Percentiles rank a stretch among this genome's conserved stretches.
These are phyloP conservation scores for Selene dorsalis DNA, from an alignment of 2,797 vertebrate species.

Conservation along the genomic window DNA sequence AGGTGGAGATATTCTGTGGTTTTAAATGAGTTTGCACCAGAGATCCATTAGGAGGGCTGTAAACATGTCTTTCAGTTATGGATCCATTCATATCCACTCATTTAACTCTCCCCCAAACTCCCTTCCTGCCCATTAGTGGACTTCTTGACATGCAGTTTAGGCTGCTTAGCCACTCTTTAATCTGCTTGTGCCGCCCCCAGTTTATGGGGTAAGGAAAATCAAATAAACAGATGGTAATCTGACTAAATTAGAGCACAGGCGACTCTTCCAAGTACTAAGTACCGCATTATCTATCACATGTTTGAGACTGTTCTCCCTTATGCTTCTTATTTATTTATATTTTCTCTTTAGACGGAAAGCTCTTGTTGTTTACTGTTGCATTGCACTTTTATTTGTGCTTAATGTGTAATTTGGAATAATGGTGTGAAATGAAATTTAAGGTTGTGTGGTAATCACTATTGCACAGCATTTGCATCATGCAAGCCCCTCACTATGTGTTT, in stretches of 20 bases:
- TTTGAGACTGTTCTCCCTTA: slow-evolving; percentile 45
- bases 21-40: slow-evolving; percentile 61
- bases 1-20: slow-evolving; percentile 49
- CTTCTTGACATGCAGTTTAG: slow-evolving; percentile 77
- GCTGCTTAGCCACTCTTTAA: slow-evolving; percentile 78
- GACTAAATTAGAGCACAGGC: slow-evolving; percentile 73
- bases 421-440: slow-evolving; percentile 34
- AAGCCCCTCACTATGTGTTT: slow-evolving; percentile 17
- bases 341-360: not conserved
- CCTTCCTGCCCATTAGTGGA: slow-evolving; percentile 70
- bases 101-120: slow-evolving; percentile 56
- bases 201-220: slow-evolving; percentile 75
- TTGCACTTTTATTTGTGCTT: slow-evolving; percentile 4
- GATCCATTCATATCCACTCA: slow-evolving; percentile 67
- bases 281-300: slow-evolving; percentile 63
- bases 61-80: slow-evolving; percentile 74
- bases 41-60: slow-evolving; percentile 64
- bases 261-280: slow-evolving; percentile 69
- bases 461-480: slow-evolving; percentile 47
- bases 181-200: slow-evolving; percentile 69
- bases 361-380: slow-evolving; percentile 38
- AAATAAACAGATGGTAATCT: slow-evolving; percentile 83
- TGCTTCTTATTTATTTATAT: slow-evolving; percentile 43
- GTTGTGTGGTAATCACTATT: slow-evolving; percentile 17
- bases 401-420: slow-evolving; percentile 28